Percentiles rank a stretch among this genome's conserved stretches.
phyloP scores from a whole-genome alignment of 2,888 invertebrate genomes.

The Coenonympha glycerion region DNA sequence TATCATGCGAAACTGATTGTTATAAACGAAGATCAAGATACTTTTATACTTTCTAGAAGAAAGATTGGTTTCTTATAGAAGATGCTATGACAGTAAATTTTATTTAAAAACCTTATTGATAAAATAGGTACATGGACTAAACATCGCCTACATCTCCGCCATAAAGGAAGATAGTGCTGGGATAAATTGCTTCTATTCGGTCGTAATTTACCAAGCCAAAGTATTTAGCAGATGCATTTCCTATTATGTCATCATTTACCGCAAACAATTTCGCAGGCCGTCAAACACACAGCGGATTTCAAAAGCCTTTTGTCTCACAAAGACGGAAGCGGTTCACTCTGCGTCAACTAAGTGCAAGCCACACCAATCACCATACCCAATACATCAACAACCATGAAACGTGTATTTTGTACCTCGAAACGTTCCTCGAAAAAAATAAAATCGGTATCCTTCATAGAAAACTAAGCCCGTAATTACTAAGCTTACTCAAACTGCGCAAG shows the following conservation, averaged over 20 bases:
- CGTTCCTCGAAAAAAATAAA: constrained; percentile 26
- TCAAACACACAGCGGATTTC: constrained; percentile 34
- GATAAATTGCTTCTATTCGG: not conserved
- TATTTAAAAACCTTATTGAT: no score
- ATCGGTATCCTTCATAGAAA: constrained; percentile 25
- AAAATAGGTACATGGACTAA: no score
- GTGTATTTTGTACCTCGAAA: constrained; percentile 49
- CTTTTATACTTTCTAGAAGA: no score
- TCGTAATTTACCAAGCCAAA: not conserved
- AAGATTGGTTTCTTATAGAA: no score
- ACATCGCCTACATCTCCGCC: no score
- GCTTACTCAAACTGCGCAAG: constrained; percentile 35
- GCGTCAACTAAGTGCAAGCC: constrained; percentile 56
- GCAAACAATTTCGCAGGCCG: constrained; percentile 23
- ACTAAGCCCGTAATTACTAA: constrained; percentile 54
- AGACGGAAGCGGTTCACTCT: constrained; percentile 51
- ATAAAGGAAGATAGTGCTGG: no score
- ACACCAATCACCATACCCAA: constrained; percentile 67
- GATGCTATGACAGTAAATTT: no score
- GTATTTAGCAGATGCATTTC: constrained; percentile 6
- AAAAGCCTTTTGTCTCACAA: constrained; percentile 51
- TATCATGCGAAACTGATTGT: no score
- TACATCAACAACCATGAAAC: constrained; percentile 59
- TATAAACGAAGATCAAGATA: no score
- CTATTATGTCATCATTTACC: constrained; percentile 18